Evolutionary conservation across 2,888 invertebrate genomes (phyloP).

Genomic region (Aphidoletes aphidimyza): DNA sequence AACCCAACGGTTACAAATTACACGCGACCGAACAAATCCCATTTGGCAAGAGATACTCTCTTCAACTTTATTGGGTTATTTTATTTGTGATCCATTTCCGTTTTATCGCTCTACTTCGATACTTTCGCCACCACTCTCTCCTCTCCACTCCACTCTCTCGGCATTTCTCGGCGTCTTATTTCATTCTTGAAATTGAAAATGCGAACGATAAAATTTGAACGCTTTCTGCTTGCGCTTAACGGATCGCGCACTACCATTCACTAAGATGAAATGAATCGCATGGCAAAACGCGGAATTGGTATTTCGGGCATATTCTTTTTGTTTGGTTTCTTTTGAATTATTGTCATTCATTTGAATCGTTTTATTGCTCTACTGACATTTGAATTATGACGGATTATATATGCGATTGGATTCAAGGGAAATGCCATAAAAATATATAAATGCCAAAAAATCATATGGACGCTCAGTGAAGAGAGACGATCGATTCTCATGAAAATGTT

Average conservation of each 20-base stretch:
- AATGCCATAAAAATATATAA: background rate
- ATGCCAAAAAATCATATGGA: conserved; percentile 2
- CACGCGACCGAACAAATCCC: background rate
- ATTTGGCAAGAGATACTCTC: conserved; percentile 28
- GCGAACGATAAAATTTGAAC: background rate
- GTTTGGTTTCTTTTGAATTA: background rate
- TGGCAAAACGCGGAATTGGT: too few species aligned
- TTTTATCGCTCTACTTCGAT: background rate
- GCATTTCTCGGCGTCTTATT: too few species aligned
- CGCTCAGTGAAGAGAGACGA: too few species aligned
- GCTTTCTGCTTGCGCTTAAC: too few species aligned
- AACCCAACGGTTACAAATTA: background rate
- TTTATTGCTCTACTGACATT: background rate
- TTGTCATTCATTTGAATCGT: conserved; percentile 26
- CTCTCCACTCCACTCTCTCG: too few species aligned
- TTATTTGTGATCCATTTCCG: conserved; percentile 3
- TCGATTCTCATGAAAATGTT: background rate
- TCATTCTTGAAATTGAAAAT: background rate
- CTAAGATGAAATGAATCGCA: too few species aligned
- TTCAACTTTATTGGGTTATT: conserved; percentile 2
- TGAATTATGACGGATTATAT: background rate
- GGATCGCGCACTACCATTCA: too few species aligned
- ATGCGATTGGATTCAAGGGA: background rate
- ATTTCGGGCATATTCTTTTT: background rate
- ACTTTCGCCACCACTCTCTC: too few species aligned